Percentiles rank a stretch among this genome's conserved stretches.
Conservation (phyloP, 1,140 invertebrate species). For the Trypoxylus dichotomus region DNA sequence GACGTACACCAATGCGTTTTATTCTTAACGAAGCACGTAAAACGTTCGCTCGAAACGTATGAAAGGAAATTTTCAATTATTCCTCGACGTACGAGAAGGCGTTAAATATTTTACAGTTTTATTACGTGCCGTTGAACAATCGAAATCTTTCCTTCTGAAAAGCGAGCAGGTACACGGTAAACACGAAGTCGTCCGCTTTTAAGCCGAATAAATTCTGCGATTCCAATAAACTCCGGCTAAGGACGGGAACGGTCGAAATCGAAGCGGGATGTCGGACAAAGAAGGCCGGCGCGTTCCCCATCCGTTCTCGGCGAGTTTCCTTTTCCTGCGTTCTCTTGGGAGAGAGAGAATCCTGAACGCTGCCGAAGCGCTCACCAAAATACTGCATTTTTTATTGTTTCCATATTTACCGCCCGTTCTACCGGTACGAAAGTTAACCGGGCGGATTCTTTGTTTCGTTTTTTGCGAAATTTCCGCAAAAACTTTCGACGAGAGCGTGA, state of each 20-base stretch:
- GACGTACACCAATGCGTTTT: not conserved
- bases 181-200: not conserved
- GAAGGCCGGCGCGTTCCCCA: not conserved
- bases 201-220: not conserved
- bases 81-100: not conserved
- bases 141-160: not conserved
- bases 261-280: not conserved
- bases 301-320: not conserved
- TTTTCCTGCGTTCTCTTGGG: not conserved
- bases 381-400: not conserved
- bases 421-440: not conserved
- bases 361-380: not conserved
- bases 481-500: not conserved
- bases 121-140: conserved; percentile 1
- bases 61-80: conserved; percentile 4
- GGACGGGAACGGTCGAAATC: not conserved
- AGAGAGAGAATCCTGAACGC: not conserved
- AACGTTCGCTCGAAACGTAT: not conserved
- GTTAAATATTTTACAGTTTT: conserved; percentile 1
- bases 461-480: not conserved
- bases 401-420: not conserved
- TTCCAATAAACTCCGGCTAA: not conserved
- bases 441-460: not conserved
- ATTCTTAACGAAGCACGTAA: conserved; percentile 1
- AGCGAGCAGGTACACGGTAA: not conserved